Evolutionary conservation across 2,797 vertebrate genomes (phyloP).

Genomic region (Dicrostonyx torquatus): DNA sequence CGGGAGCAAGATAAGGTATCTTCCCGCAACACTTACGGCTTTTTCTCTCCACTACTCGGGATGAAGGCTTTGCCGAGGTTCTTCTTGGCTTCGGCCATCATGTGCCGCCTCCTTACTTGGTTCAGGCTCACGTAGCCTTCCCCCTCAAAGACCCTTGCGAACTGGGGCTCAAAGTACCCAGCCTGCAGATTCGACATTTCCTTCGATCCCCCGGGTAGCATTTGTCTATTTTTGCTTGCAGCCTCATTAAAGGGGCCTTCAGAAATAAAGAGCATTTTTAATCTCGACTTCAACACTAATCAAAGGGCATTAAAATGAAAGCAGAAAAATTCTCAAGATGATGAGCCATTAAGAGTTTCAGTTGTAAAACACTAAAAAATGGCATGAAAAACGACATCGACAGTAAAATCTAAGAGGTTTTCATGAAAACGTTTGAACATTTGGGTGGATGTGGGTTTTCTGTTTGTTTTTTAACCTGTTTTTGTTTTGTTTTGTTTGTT

Average conservation of each 20-base stretch:
- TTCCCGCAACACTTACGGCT: constrained; percentile 86
- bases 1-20: neutral
- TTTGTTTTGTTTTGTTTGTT: neutral
- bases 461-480: neutral
- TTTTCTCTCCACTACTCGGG: constrained; percentile 89
- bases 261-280: constrained; percentile 74
- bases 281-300: constrained; percentile 55
- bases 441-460: neutral
- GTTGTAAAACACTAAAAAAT: constrained; percentile 30
- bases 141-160: constrained; percentile 89
- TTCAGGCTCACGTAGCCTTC: constrained; percentile 89
- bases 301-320: constrained; percentile 37
- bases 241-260: constrained; percentile 92
- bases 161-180: constrained; percentile 91
- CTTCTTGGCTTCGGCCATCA: constrained; percentile 90
- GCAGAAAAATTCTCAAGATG: neutral
- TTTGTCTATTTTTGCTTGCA: constrained; percentile 90
- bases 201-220: constrained; percentile 87
- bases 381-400: neutral
- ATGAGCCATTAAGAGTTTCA: neutral
- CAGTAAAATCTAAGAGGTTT: neutral
- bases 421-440: constrained; percentile 8
- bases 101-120: constrained; percentile 87
- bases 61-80: constrained; percentile 92
- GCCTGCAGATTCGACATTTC: constrained; percentile 87